Conservation (phyloP, 2,797 vertebrate species). For the Moxostoma hubbsi region DNA sequence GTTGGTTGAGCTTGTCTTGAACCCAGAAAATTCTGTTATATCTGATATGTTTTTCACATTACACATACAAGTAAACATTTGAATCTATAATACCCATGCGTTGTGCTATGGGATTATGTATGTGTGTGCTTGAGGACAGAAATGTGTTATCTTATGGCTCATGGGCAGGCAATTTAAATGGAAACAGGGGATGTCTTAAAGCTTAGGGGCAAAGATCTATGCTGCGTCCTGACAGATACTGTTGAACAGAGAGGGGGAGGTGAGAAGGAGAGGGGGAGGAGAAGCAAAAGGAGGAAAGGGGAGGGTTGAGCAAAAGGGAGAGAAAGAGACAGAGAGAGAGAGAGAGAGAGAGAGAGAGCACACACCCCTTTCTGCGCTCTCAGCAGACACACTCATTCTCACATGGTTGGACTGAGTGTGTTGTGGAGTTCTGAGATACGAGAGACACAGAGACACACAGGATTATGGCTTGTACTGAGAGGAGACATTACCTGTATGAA, state of each 20-base stretch:
- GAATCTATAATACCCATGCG: too few species aligned
- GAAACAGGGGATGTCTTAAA: conserved; percentile 67
- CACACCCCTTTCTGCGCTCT: conserved; percentile 50
- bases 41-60: too few species aligned
- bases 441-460: conserved; percentile 20
- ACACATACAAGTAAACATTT: too few species aligned
- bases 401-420: conserved; percentile 46
- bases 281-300: conserved; percentile 25
- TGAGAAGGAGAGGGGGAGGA: conserved; percentile 44
- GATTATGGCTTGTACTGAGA: conserved; percentile 20
- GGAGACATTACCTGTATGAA: conserved; percentile 14
- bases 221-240: conserved; percentile 73
- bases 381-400: conserved; percentile 47
- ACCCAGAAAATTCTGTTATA: too few species aligned
- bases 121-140: neutral
- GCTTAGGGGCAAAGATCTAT: conserved; percentile 71
- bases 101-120: too few species aligned
- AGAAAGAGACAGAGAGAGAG: conserved; percentile 30
- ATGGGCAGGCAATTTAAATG: conserved; percentile 72
- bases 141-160: conserved; percentile 41
- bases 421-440: conserved; percentile 34
- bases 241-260: conserved; percentile 58
- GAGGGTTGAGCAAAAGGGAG: conserved; percentile 39
- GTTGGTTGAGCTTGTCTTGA: too few species aligned
- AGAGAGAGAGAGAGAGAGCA: neutral